Evolutionary conservation across 2,113 vertebrate species (phyloP).

Genomic region (Halcyon senegalensis): DNA sequence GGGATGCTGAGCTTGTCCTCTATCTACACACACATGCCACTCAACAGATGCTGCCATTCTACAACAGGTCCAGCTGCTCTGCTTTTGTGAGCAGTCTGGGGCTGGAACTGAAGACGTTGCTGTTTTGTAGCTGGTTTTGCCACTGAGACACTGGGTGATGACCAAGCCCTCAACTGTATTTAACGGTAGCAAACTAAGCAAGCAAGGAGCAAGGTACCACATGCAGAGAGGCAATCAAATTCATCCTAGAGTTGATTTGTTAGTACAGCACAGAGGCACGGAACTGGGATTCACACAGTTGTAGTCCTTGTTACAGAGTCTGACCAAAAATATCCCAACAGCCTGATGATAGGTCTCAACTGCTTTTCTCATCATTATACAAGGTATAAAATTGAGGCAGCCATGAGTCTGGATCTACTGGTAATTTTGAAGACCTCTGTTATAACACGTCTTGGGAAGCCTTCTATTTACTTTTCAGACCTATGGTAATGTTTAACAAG

Average conservation of each 20-base stretch:
- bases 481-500: background rate
- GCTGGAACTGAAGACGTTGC: background rate
- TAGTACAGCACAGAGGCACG: background rate
- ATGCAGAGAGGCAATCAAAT: slow-evolving; percentile 11
- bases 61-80: background rate
- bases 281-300: slow-evolving; percentile 4
- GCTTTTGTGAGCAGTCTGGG: background rate
- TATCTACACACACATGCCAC: slow-evolving; percentile 4
- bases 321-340: background rate
- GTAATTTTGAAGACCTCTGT: background rate
- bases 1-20: background rate
- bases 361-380: background rate
- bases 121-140: background rate
- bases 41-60: background rate
- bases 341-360: background rate
- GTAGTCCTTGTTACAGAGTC: slow-evolving; percentile 59
- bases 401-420: background rate
- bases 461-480: background rate
- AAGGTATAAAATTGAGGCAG: background rate
- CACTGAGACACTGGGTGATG: background rate
- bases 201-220: background rate
- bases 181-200: background rate
- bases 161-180: background rate
- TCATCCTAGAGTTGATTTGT: background rate
- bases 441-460: background rate